phyloP scores from a whole-genome alignment of 2,888 invertebrate species.

The Zygaena filipendulae region DNA sequence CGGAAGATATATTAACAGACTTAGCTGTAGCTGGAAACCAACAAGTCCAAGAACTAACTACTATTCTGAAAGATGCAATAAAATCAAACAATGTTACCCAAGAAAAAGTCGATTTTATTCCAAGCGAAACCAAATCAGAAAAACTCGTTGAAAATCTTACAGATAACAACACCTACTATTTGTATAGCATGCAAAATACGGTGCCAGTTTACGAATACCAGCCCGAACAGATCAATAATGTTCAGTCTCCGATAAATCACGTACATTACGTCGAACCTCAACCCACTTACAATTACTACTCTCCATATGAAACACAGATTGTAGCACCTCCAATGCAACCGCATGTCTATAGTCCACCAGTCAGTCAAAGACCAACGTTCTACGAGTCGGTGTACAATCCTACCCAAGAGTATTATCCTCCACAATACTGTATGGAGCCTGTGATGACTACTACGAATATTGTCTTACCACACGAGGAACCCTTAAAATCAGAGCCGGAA shows the following conservation, averaged over 20 bases:
- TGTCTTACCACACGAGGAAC: constrained; percentile 28
- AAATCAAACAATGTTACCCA: constrained; percentile 27
- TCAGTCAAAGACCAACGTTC: constrained; percentile 37
- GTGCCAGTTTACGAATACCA: no score
- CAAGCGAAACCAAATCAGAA: constrained; percentile 14
- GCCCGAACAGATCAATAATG: constrained; percentile 18
- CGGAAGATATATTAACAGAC: constrained; percentile 49
- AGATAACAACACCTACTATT: constrained; percentile 24
- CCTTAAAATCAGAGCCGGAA: constrained; percentile 36
- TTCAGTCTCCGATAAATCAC: constrained; percentile 18
- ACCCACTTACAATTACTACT: constrained; percentile 21
- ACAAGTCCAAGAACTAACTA: constrained; percentile 42
- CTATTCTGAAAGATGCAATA: constrained; percentile 35
- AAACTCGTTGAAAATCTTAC: constrained; percentile 11
- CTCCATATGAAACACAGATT: constrained; percentile 36
- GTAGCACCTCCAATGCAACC: constrained; percentile 26
- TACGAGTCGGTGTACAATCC: constrained; percentile 39
- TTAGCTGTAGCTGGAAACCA: constrained; percentile 44
- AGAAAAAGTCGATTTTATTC: constrained; percentile 21
- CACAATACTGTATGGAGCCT: constrained; percentile 35
- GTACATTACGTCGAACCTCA: constrained; percentile 21
- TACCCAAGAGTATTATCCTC: constrained; percentile 25
- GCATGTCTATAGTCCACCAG: constrained; percentile 23
- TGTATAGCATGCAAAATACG: constrained; percentile 21
- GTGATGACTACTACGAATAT: constrained; percentile 25